Base-by-base conservation (phyloP, 2,888 invertebrate species). In the Auanema freiburgensis region DNA sequence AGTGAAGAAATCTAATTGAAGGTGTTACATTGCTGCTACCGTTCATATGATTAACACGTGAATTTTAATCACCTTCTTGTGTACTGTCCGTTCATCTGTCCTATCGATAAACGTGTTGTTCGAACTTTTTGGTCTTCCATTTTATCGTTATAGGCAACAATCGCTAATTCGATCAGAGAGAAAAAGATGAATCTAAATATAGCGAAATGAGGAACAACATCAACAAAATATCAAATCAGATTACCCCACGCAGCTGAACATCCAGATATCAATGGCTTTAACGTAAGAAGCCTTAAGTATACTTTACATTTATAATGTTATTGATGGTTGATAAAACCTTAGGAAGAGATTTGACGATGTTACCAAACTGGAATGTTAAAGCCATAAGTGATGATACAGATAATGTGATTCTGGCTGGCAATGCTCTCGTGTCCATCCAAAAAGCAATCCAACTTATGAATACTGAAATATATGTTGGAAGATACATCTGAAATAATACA, bases 381-480 rank as follows among this genome's bases (percentile, higher is more conserved):
- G 83, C 80, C 83, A 83, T 83, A 12, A 83, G 67, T 0, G 79
- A 80, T 18, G 77, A 77, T 14, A 80, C 80, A 12, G 81, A 83
- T 6, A 83, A 64, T 0, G 80, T 83, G 46, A 83, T 83, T 56
- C 83, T 63, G 0, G 83, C 83, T 0, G 83, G 83, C 6, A 83
- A 60, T 2, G 83, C 83, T 14, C 75, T 16, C 5, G 80, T 79
- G 59, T 83, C 83, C 79, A 83, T 79, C 80, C 83, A 83, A 57
- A 83, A 83, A 6, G 83, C 80, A 4, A 83, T 83, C 83, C 82
- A 80, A 0, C 77, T 78, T 21, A 80, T 80, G 69, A 82, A 83
- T 2, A 83, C 83, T 8, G 78, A 78, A 44, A 82, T 76, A 64
- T 83, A 83, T 10, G 83, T 83, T 11, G 83, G 83, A 18, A 83